These are phyloP conservation scores for Camponotus vicinus DNA, from an alignment of 1,140 invertebrate species.

Conservation along the genomic window DNA sequence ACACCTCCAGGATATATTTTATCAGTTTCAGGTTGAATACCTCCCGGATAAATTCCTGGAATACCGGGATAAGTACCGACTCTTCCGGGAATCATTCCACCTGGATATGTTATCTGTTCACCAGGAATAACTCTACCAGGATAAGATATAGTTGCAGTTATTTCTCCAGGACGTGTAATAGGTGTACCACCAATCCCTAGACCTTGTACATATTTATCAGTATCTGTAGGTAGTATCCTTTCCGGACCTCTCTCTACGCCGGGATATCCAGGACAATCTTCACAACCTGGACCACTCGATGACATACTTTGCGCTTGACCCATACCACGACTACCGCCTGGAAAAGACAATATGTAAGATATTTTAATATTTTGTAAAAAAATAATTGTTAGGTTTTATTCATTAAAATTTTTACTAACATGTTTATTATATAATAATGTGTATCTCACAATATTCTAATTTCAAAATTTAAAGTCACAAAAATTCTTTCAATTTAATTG, in stretches of 20 bases:
- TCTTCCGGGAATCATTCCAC: conserved; percentile 25
- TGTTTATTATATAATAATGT: not conserved
- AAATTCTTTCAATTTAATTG: conserved; percentile 31
- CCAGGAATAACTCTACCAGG: conserved; percentile 30
- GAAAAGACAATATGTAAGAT: conserved; percentile 62
- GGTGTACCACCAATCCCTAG: not conserved
- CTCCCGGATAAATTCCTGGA: conserved; percentile 58
- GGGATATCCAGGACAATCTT: conserved; percentile 81
- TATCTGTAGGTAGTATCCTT: conserved; percentile 21
- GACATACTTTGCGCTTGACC: conserved; percentile 92
- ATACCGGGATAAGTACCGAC: conserved; percentile 46
- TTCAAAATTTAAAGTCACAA: not conserved
- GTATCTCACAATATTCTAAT: not conserved
- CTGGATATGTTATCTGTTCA: conserved; percentile 37
- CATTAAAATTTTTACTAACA: conserved; percentile 12
- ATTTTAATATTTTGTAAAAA: not conserved
- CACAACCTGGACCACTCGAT: conserved; percentile 81
- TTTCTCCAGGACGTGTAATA: conserved; percentile 5
- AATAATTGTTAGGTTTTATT: not conserved
- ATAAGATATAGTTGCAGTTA: not conserved
- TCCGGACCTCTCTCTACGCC: conserved; percentile 60
- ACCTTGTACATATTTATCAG: not conserved
- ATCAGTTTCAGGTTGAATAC: conserved; percentile 51
- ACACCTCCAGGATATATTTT: conserved; percentile 40
- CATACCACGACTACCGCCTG: conserved; percentile 91